Evolutionary conservation across 2,888 invertebrate species (phyloP), one percentile per base, ranked within the genome.

Genomic region (Leptothorax acervorum): DNA sequence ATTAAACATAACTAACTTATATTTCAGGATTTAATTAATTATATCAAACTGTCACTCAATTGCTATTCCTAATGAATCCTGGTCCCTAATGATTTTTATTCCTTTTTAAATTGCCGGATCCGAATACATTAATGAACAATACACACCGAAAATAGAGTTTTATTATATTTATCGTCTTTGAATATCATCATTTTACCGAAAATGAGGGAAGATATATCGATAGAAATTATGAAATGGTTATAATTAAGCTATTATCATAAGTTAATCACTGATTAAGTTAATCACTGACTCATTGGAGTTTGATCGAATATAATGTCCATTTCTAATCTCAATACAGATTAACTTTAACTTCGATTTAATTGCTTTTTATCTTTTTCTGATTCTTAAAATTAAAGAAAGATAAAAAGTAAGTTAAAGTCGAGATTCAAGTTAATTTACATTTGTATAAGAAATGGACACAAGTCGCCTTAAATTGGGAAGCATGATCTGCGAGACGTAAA

Each of bases 1-100:
- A 70, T 51, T 68, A 28, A 68, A 68, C 68, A 51, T n/a, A 35
- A 68, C 28, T 68, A 18, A 70, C 51, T 31, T 70, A 66, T 45
- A 42, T 15, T 39, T 8, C 5, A 8, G 1, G 23, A 6, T 35
- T n/a, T 70, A 53, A 70, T n/a, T 70, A 53, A 70, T 70, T 51
- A 23, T 23, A 12, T 70, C n/a, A 53, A n/a, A 70, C 0, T 35
- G 6, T 8, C 39, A 63, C 1, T 39, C 4, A 35, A n/a, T 23
- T 66, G 8, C 15, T 15, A 28, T 28, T 66, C 65, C 42, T 45
- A 45, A 65, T 23, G 5, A 45, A 45, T 23, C 42, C 23, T 45
- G 12, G 11, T 63, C 11, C 15, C 28, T 23, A 42, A 45, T 28
- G 0, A 45, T 28, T 45, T 42, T 15, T n/a, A 23, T 23, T 6